Base-by-base conservation (phyloP, 2,888 invertebrate genomes). In the Leptopterna dolabrata region DNA sequence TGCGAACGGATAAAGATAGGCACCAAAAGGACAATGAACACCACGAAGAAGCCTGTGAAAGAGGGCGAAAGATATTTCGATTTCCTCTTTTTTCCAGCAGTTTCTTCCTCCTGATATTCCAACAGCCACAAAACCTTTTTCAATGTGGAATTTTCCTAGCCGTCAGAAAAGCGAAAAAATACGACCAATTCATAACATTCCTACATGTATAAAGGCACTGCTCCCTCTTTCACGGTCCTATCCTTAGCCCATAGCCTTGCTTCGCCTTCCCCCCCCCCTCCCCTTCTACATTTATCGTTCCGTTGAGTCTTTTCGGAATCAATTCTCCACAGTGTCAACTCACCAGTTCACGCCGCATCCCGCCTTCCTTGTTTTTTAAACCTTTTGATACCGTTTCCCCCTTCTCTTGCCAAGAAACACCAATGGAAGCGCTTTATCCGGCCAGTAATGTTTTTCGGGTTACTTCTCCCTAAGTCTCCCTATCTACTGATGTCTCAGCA, bases 121-220 rank as follows among this genome's bases (percentile, higher is more conserved):
- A 29, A 55, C 19, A n/a, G 16, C 73, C 30, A 29, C 73, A 7
- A 73, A 16, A 16, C 9, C 11, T 30, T 73, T 36, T 73, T 63
- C 19, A 24, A 73, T 16, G 73, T n/a, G n/a, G n/a, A n/a, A n/a
- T n/a, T n/a, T n/a, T 7, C 36, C 19, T 45, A 16, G 13, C 9
- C 78, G 81, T 51, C 36, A 55, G 51, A 81, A 81, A 81, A 81
- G 45, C 81, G 81, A 81, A 47, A 81, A 81, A 81, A 81, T 73
- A 73, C 73, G 30, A n/a, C 13, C 81, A n/a, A 81, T 81, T 81
- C 81, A 81, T 81, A 81, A 81, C 81, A 81, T 81, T 81, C 81
- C 81, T 6, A 29, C 81, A 81, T 81, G 81, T 81, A n/a, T n/a
- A 51, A 81, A 81, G 81, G 51, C 47, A 30, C 14, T 30, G 30